Base-by-base conservation (phyloP, 2,888 invertebrate genomes). In the Plagodis dolabraria region DNA sequence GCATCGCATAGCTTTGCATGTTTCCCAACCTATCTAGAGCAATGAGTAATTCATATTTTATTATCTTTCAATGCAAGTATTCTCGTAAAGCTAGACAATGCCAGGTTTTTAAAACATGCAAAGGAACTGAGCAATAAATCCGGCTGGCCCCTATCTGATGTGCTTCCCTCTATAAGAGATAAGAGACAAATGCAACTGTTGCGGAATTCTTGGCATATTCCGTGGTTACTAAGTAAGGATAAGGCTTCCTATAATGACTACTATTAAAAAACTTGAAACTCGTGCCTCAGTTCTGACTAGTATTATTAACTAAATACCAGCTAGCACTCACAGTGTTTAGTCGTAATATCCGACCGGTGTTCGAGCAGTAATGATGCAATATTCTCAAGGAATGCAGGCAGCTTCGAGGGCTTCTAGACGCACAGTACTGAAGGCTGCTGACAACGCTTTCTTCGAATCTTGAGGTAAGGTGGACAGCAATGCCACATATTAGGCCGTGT, bases 61-160 rank as follows among this genome's bases (percentile, higher is more conserved):
- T 42, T 11, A 11, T 38, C 49, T 42, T 53, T 57, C 51, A 62
- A 51, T 36, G 43, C 45, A 47, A 12, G 56, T 62, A 53, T 57
- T 40, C 57, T 59, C 53, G 52, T 44, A 50, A 50, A 33, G 43
- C 50, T 5, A 6, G 50, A 43, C 43, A 43, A 43, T 34, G 38
- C 47, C 44, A 45, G 53, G 46, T 53, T 38, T 48, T 43, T 45
- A 61, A 44, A 57, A 33, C 47, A 53, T 46, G 42, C 54, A 43
- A 50, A 47, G 43, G 53, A 47, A 56, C 63, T 56, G 42, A 7
- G 53, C 49, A 56, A 63, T 63, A 63, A 63, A 63, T 63, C 40
- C 45, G 40, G 34, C 46, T 35, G 54, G 45, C 36, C 33, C 46
- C 38, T 55, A 55, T 53, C 55, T 42, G 61, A 46, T 45, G n/a